Percentiles rank a stretch among this genome's conserved stretches.
Conservation (phyloP, 2,113 vertebrate genomes). For the Cyanoderma ruficeps region DNA sequence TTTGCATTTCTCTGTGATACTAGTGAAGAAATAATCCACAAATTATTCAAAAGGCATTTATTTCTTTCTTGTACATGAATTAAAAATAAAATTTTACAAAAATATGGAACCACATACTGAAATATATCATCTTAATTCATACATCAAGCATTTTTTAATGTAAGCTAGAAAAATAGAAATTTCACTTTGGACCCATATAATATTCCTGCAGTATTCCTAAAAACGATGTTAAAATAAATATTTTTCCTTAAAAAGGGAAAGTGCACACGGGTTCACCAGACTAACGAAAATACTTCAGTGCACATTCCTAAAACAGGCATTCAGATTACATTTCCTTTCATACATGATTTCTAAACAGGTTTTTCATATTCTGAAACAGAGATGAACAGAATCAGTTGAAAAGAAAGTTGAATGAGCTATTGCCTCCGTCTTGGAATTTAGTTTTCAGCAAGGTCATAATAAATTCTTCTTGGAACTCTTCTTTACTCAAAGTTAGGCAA, state of each 20-base stretch:
- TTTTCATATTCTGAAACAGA: not conserved
- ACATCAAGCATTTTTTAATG: not conserved
- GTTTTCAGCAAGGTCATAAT: not conserved
- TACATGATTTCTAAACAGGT: not conserved
- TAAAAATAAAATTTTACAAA: not conserved
- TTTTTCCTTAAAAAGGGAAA: not conserved
- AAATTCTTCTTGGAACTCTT: not conserved
- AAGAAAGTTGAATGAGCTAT: not conserved
- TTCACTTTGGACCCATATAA: not conserved
- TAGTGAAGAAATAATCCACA: not conserved
- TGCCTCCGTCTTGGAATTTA: not conserved
- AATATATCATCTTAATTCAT: not conserved
- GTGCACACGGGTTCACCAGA: not conserved
- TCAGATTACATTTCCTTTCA: not conserved
- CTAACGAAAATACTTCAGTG: not conserved
- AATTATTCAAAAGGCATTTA: conserved; percentile 1
- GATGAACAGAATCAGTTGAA: not conserved
- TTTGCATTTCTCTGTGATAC: not conserved
- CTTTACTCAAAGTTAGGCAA: not conserved
- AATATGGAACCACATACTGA: not conserved
- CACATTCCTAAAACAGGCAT: not conserved
- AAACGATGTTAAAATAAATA: not conserved
- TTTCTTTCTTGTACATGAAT: not conserved
- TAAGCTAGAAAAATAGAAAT: conserved; percentile 40
- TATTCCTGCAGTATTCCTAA: not conserved